Evolutionary conservation across 2,888 invertebrate species (phyloP).

Genomic region (Drosophila antonietae): DNA sequence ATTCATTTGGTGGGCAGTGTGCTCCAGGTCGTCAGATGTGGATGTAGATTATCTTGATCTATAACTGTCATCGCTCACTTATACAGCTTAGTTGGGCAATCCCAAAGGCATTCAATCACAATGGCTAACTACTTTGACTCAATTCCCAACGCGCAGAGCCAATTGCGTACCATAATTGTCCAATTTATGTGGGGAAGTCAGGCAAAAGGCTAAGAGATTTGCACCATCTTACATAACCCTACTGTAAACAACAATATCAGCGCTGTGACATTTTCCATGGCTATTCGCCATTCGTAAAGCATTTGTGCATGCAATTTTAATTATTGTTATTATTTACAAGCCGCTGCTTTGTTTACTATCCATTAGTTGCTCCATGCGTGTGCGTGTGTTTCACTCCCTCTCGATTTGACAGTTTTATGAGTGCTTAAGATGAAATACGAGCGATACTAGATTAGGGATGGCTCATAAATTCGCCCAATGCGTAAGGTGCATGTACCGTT

Average conservation of each 20-base stretch:
- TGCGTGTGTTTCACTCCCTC: constrained; percentile 28
- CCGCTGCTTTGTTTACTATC: constrained; percentile 62
- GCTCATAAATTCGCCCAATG: constrained; percentile 55
- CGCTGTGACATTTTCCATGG: constrained; percentile 50
- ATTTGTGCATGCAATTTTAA: constrained; percentile 74
- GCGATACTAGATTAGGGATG: constrained; percentile 51
- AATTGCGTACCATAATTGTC: constrained; percentile 42
- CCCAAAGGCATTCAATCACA: not conserved
- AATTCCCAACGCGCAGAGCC: constrained; percentile 30
- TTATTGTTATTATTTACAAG: constrained; percentile 73
- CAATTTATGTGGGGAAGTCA: constrained; percentile 33
- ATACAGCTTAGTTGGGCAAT: constrained; percentile 8
- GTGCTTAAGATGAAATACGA: constrained; percentile 51
- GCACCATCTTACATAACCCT: constrained; percentile 48
- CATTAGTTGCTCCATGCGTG: constrained; percentile 52
- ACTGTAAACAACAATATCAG: constrained; percentile 46
- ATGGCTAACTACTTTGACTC: constrained; percentile 41
- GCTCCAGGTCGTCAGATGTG: not conserved
- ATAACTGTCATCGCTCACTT: not conserved
- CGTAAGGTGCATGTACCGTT: constrained; percentile 37
- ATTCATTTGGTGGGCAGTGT: not conserved
- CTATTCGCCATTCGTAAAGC: constrained; percentile 45
- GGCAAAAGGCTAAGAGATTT: constrained; percentile 17
- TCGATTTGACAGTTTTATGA: constrained; percentile 56
- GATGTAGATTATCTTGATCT: constrained; percentile 1